Conservation (phyloP, 2,888 invertebrate species). For the Sphaerophoria taeniata region DNA sequence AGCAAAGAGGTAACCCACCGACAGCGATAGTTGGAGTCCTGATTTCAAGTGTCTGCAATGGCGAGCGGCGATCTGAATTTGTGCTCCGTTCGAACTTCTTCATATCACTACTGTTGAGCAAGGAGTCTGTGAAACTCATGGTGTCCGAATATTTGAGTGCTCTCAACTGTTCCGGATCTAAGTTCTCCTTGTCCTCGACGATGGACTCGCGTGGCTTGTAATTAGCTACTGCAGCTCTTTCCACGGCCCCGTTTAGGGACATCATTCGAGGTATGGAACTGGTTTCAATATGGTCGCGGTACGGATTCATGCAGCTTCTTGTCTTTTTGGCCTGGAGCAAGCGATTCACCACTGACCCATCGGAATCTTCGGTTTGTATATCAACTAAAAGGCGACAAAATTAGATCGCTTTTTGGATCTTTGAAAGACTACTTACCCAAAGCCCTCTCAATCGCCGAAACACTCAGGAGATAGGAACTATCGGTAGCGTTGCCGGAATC, state of each 20-base stretch:
- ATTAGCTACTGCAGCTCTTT: constrained; percentile 14
- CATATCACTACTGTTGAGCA: constrained; percentile 79
- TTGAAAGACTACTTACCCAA: constrained; percentile 76
- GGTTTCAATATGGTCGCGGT: constrained; percentile 33
- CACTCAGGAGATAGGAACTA: constrained; percentile 79
- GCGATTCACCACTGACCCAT: constrained; percentile 77
- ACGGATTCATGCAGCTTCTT: constrained; percentile 54
- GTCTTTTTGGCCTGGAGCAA: constrained; percentile 74
- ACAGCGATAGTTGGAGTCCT: constrained; percentile 56
- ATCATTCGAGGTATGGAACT: constrained; percentile 6
- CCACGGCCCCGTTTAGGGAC: constrained; percentile 38
- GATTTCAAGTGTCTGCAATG: constrained; percentile 78
- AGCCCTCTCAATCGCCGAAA: constrained; percentile 80
- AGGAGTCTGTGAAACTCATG: constrained; percentile 80
- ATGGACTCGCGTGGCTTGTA: constrained; percentile 38
- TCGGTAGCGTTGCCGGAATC: constrained; percentile 76
- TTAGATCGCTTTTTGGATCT: background rate
- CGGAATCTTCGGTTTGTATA: constrained; percentile 78
- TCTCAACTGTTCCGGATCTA: constrained; percentile 72
- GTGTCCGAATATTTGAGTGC: constrained; percentile 77
- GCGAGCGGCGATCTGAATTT: constrained; percentile 76
- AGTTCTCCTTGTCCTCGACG: constrained; percentile 79
- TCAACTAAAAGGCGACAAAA: constrained; percentile 75
- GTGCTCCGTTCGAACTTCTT: constrained; percentile 76
- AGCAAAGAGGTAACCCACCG: constrained; percentile 39